Evolutionary conservation across 2,113 vertebrate species (phyloP).

Genomic region (Dicrurus megarhynchus): DNA sequence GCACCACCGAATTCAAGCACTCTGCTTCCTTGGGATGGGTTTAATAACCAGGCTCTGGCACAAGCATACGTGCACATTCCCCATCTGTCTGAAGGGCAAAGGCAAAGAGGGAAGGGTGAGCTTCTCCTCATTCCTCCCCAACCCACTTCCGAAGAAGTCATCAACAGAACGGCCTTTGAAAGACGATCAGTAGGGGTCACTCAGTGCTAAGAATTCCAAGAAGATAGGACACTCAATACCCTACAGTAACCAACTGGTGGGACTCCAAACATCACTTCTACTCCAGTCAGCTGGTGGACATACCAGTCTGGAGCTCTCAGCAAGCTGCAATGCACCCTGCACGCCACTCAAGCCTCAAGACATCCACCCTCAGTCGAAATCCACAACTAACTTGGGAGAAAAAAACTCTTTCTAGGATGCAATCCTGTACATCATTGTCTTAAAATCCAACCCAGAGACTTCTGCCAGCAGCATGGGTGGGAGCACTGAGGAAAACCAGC

Average conservation of each 20-base stretch:
- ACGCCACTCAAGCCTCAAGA: not conserved
- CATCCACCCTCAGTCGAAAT: not conserved
- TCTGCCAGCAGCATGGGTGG: fast-evolving
- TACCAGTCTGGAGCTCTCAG: not conserved
- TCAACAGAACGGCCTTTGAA: not conserved
- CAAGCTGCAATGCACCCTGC: fast-evolving
- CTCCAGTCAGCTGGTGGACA: not conserved
- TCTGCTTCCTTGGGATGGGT: not conserved
- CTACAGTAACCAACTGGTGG: not conserved
- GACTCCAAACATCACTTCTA: not conserved
- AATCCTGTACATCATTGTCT: not conserved
- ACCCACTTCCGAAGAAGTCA: not conserved
- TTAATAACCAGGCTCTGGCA: not conserved
- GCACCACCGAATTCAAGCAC: not conserved
- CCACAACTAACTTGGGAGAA: not conserved
- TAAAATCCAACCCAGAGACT: not conserved
- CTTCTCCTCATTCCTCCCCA: not conserved
- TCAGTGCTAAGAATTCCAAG: not conserved
- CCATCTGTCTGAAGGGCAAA: not conserved
- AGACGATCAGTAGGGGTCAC: not conserved
- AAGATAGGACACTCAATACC: fast-evolving
- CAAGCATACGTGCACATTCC: not conserved
- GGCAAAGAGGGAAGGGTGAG: not conserved
- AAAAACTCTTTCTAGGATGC: not conserved
- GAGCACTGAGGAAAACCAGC: not conserved